phyloP scores from a whole-genome alignment of 92 coral and sea anemone species.

The Anthopleura xanthogrammica region DNA sequence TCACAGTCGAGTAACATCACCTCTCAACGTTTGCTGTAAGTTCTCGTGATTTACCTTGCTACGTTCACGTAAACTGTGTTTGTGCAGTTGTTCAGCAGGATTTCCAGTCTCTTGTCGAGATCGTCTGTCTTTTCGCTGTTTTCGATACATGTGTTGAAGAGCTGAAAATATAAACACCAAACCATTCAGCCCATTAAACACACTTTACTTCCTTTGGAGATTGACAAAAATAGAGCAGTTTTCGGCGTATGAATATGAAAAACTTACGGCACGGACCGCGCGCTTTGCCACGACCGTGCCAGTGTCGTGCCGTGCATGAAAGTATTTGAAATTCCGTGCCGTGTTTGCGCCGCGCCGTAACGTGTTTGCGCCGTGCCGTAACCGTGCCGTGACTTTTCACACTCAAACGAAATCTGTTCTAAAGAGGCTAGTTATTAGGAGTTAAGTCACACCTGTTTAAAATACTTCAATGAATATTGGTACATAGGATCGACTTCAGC shows the following conservation, averaged over 20 bases:
- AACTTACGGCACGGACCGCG: too few species aligned
- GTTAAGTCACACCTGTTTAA: conserved; percentile 69
- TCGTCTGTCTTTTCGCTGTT: conserved; percentile 92
- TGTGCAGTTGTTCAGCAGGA: conserved; percentile 85
- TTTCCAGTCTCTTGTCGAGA: conserved; percentile 75
- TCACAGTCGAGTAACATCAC: too few species aligned
- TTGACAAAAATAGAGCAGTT: too few species aligned
- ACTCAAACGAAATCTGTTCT: background rate
- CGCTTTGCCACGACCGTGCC: too few species aligned
- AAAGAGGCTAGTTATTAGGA: background rate
- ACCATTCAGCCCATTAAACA: background rate
- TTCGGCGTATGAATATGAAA: too few species aligned
- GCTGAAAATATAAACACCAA: conserved; percentile 32
- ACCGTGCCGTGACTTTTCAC: too few species aligned
- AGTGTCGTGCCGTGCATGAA: too few species aligned
- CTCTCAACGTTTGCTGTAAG: too few species aligned
- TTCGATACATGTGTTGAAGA: conserved; percentile 92
- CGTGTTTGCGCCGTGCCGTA: too few species aligned
- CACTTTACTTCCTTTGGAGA: too few species aligned
- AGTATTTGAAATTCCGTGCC: too few species aligned
- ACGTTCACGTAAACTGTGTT: conserved; percentile 88
- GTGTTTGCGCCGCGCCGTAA: too few species aligned
- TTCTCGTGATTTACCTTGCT: conserved; percentile 65
- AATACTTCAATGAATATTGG: conserved; percentile 92
- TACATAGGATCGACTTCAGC: conserved; percentile 98